These are phyloP conservation scores for Cyanocitta stelleri DNA, from an alignment of 2,113 vertebrate species.

Conservation along the genomic window DNA sequence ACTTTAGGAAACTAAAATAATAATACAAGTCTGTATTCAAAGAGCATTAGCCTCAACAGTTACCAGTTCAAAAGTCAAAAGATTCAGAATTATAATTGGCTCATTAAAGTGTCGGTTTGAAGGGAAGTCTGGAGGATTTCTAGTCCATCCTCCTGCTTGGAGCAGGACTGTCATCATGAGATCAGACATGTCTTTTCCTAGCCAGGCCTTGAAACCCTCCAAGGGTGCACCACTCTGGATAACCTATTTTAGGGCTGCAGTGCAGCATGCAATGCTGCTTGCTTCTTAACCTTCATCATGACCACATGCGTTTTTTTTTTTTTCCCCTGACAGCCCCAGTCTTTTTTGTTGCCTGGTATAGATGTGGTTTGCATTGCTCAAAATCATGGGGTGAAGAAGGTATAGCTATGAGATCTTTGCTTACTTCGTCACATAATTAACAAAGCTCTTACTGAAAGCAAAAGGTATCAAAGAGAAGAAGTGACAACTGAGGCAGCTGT, in stretches of 20 bases:
- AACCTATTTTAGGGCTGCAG: neutral
- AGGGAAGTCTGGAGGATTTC: neutral
- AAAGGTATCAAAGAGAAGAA: neutral
- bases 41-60: neutral
- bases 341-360: neutral
- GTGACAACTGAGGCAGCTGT: neutral
- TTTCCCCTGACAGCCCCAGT: neutral
- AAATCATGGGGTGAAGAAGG: neutral
- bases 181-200: neutral
- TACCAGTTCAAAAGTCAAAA: neutral
- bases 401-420: neutral
- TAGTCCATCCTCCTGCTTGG: neutral
- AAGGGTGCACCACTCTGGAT: neutral
- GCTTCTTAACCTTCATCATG: neutral
- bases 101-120: neutral
- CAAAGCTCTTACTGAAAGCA: neutral
- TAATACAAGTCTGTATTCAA: neutral
- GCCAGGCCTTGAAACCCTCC: neutral
- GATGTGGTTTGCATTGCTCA: neutral
- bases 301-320: neutral
- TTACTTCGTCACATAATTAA: neutral
- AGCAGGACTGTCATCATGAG: neutral
- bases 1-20: neutral
- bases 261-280: neutral
- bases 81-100: neutral